Evolutionary conservation across 2,888 invertebrate genomes (phyloP).

Genomic region (Conomelus anceps): DNA sequence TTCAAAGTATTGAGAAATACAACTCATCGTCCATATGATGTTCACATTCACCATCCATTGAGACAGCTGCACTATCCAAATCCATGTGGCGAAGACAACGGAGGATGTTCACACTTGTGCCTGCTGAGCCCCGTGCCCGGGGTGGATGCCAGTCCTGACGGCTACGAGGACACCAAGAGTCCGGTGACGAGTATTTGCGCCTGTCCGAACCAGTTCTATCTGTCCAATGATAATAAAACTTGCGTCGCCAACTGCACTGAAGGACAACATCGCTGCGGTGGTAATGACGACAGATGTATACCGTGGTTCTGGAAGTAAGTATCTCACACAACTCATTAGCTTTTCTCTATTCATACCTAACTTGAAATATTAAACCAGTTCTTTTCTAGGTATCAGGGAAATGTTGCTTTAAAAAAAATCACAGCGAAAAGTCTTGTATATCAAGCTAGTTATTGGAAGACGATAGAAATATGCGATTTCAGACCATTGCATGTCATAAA

Average conservation of each 20-base stretch:
- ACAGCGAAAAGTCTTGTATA: background rate
- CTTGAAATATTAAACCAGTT: no score
- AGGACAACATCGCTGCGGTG: constrained; percentile 73
- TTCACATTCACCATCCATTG: constrained; percentile 85
- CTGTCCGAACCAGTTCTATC: constrained; percentile 90
- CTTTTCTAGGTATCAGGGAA: no score
- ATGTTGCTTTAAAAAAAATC: no score
- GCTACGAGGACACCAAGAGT: constrained; percentile 65
- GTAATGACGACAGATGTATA: constrained; percentile 62
- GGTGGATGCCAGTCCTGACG: constrained; percentile 26
- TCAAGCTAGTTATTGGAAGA: no score
- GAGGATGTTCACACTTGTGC: constrained; percentile 93
- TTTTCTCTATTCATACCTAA: no score
- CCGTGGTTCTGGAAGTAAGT: constrained; percentile 73
- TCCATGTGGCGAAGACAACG: constrained; percentile 88
- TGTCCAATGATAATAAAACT: constrained; percentile 72
- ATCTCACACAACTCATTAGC: background rate
- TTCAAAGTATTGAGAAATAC: constrained; percentile 73
- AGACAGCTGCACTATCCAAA: constrained; percentile 77
- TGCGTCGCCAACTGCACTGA: constrained; percentile 92
- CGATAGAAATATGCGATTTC: no score
- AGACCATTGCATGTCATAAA: no score
- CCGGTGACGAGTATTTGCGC: constrained; percentile 75
- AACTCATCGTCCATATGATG: constrained; percentile 90
- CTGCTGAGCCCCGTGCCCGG: constrained; percentile 67